These are phyloP conservation scores for Eudemis profundana DNA, from an alignment of 2,888 invertebrate species.

Conservation along the genomic window DNA sequence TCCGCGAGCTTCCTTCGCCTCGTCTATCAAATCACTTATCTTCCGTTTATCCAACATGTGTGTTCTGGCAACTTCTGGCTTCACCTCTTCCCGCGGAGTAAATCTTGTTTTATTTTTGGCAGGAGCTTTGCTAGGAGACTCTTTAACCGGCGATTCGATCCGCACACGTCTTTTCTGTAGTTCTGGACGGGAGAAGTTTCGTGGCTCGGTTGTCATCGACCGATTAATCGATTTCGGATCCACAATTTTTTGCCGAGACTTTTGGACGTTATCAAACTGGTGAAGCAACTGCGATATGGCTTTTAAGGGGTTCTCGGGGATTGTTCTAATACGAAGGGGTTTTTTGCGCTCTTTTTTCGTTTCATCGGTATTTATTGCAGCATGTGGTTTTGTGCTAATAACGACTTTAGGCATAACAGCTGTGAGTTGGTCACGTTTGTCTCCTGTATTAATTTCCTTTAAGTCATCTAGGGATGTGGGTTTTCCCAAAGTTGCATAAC, in stretches of 20 bases:
- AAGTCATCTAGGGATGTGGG: conserved; percentile 43
- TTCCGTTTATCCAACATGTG: conserved; percentile 59
- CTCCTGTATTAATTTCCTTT: conserved; percentile 38
- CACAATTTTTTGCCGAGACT: conserved; percentile 58
- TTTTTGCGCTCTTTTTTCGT: conserved; percentile 56
- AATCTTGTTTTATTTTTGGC: conserved; percentile 7
- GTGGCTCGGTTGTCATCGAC: conserved; percentile 52
- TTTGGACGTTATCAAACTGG: conserved; percentile 72
- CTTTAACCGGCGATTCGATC: conserved; percentile 51
- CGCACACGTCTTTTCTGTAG: conserved; percentile 56
- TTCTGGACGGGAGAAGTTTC: conserved; percentile 52
- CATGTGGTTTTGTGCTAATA: conserved; percentile 63
- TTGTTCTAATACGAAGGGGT: conserved; percentile 49
- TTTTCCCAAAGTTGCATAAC: conserved; percentile 63
- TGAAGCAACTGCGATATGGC: conserved; percentile 75
- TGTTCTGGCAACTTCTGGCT: conserved; percentile 52
- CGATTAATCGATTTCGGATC: conserved; percentile 59
- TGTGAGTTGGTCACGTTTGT: conserved; percentile 49
- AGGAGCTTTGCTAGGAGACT: background rate
- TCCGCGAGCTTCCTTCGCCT: conserved; percentile 75
- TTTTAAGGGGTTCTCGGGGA: conserved; percentile 68
- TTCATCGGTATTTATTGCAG: conserved; percentile 57
- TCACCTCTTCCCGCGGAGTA: background rate
- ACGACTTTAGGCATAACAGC: conserved; percentile 68
- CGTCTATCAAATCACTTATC: conserved; percentile 70